Base-by-base conservation (phyloP, 2,888 invertebrate species). In the Diarsia brunnea region DNA sequence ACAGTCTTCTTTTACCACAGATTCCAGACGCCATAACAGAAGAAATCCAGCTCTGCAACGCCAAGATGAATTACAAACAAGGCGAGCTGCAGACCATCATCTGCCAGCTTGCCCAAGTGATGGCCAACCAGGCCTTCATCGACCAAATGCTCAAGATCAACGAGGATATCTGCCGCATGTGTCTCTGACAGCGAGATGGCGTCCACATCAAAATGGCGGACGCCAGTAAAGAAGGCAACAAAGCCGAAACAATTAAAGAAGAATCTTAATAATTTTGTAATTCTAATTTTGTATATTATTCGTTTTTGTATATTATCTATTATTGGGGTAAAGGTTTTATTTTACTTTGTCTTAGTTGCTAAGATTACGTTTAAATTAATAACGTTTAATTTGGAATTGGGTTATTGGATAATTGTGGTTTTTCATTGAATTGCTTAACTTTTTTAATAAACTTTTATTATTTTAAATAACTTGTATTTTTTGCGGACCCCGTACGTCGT, bases 121-220 rank as follows among this genome's bases (percentile, higher is more conserved):
- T 98, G 91, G 95, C 97, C 69, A 98, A 98, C 93, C 97, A 97
- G 87, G 95, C 97, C 78, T 99, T 98, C 93, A 97, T 98, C 88
- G 97, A 97, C 69, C 98, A 98, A 94, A 96, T 98, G 90, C 95
- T 98, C 85, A 97, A 97, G 87, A 98, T 99, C 91, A 98, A 99
- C 95, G 97, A 98, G 84, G 97, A 98, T 91, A 98, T 99, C 92
- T 98, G 98, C 93, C 97, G 97, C 89, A 97, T 98, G 95, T 98
- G 98, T 83, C 97, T 98, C 93, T 96, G 92, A 95, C 92, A 91
- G 73, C 87, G 88, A 90, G 76, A 92, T 90, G 92, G 91, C 90
- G 88, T 80, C 86, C 84, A 79, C 67, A 73, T 88, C 90, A 91
- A 92, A 80, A 92, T 91, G 90, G 92, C 91, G 87, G 92, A 88